Percentiles rank a stretch among this genome's conserved stretches.
Evolutionary conservation across 1,140 invertebrate genomes (phyloP).

Genomic region (Nomia melanderi): DNA sequence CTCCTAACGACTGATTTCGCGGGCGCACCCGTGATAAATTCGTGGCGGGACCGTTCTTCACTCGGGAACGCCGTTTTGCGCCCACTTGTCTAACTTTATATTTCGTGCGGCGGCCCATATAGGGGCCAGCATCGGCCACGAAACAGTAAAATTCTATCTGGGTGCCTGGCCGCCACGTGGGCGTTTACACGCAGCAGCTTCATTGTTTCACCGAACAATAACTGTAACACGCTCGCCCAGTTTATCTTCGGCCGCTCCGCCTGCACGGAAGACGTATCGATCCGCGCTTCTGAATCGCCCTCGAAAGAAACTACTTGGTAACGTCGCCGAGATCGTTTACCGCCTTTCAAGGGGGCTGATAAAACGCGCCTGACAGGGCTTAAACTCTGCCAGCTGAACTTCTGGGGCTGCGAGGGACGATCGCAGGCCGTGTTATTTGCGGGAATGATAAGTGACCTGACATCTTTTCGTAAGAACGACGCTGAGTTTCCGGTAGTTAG

Average conservation of each 20-base stretch:
- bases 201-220: slow-evolving; percentile 54
- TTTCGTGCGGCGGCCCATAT: slow-evolving; percentile 32
- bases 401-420: neutral
- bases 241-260: slow-evolving; percentile 32
- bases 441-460: too few species aligned
- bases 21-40: slow-evolving; percentile 38
- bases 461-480: too few species aligned
- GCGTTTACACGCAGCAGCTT: slow-evolving; percentile 44
- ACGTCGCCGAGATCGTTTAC: neutral
- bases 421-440: too few species aligned
- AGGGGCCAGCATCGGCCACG: slow-evolving; percentile 31
- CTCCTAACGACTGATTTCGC: slow-evolving; percentile 39
- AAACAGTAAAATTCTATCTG: slow-evolving; percentile 55
- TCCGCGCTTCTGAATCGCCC: neutral
- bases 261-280: slow-evolving; percentile 12
- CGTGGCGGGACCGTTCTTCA: slow-evolving; percentile 22
- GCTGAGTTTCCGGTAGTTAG: too few species aligned
- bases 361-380: neutral
- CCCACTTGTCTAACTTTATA: slow-evolving; percentile 49
- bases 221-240: slow-evolving; percentile 42
- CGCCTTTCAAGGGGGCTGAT: neutral
- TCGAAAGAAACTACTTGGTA: neutral
- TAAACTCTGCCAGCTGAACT: neutral
- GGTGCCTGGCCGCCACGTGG: slow-evolving; percentile 17
- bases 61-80: slow-evolving; percentile 33